Evolutionary conservation across 2,888 invertebrate species (phyloP), one percentile per base, ranked within the genome.

Genomic region (Augiades crinisus): DNA sequence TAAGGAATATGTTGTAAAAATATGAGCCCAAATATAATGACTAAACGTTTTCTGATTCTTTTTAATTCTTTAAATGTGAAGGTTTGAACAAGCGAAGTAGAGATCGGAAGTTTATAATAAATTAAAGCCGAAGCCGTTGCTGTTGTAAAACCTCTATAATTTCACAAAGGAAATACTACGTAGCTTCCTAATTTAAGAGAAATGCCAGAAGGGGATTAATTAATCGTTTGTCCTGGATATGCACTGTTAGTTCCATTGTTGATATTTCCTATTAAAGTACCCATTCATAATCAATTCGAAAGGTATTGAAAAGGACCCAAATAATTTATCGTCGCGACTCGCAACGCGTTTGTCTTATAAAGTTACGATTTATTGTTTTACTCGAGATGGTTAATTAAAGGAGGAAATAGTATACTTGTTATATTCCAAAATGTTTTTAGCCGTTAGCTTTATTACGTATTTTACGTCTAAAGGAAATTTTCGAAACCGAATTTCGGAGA

Each of bases 151-250:
- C 57, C 55, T 64, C 55, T 62, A 59, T 60, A 67, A 68, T 65
- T 64, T 63, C 53, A 65, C 64, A 65, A 67, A 64, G 63, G 60
- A 63, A 63, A 58, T 59, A 63, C 60, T 58, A 58, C 58, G 57
- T 62, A 61, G 63, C 63, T 64, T 63, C 64, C 63, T 67, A 63
- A 68, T 67, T 67, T 64, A 66, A 65, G 62, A 61, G 56, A 56
- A 54, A 57, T 55, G 47, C 60, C 51, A 49, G 58, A 61, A 64
- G 55, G 63, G 63, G 63, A 62, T 66, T 68, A 67, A 69, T 72
- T 70, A 67, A 68, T 68, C 58, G 68, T 61, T 57, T 62, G 61
- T 55, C 65, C 59, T 57, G 54, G 56, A 60, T 63, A 56, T 63
- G 61, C 63, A 61, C 58, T 60, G 60, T 59, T 57, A 53, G 56